phyloP scores from a whole-genome alignment of 2,888 invertebrate species.

The Ochlodes sylvanus region DNA sequence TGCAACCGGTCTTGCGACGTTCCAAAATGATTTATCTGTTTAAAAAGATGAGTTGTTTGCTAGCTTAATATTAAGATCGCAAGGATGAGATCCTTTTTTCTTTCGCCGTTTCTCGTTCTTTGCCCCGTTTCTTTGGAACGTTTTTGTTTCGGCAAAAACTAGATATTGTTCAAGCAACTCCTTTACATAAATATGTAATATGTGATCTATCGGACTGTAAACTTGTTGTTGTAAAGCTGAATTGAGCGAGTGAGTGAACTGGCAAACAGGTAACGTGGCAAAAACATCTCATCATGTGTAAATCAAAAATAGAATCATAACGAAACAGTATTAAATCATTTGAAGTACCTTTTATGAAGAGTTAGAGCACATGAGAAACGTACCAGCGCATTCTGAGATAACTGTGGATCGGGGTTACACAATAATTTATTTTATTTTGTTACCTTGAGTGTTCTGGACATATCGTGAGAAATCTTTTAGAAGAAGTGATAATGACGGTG shows the following conservation, averaged over 20 bases:
- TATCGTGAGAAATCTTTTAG: background rate
- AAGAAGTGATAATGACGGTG: background rate
- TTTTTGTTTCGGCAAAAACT: background rate
- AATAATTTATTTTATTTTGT: background rate
- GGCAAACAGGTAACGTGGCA: background rate
- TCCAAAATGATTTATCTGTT: too few relatives aligned
- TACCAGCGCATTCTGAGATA: background rate
- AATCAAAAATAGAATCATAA: too few relatives aligned
- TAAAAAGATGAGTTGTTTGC: too few relatives aligned
- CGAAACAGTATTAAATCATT: too few relatives aligned
- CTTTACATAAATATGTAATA: background rate
- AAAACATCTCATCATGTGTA: background rate
- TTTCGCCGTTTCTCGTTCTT: background rate
- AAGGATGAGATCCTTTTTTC: background rate
- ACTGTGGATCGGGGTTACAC: background rate
- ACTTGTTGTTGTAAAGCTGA: too few relatives aligned
- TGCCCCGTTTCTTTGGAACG: background rate
- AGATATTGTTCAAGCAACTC: background rate
- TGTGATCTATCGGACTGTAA: background rate
- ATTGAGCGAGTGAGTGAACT: background rate
- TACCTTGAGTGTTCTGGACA: background rate
- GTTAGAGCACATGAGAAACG: too few relatives aligned
- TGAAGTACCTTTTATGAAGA: too few relatives aligned
- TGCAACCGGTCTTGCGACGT: too few relatives aligned
- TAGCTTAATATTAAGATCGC: too few relatives aligned